Evolutionary conservation across 53 echinoderm and acorn worm species (phyloP), one percentile per base, ranked within the genome.

Genomic region (Apostichopus leukothele): DNA sequence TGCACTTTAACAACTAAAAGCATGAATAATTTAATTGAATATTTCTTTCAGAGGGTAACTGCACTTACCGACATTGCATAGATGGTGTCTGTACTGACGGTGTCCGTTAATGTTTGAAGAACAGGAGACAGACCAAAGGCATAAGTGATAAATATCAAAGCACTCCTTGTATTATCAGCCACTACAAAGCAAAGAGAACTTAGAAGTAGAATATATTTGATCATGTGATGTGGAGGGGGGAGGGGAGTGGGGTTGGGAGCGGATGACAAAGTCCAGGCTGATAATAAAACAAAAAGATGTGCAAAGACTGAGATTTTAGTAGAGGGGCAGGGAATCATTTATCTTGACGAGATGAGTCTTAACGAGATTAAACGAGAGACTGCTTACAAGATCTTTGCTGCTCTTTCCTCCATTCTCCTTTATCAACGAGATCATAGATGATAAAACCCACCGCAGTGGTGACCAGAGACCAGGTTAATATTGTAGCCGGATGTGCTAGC

Each of bases 51-150:
- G 2, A 39, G 39, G 39, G 39, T 39, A 39, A 39, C 16, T 5
- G 18, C 59, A 91, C 94, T 97, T 91, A 97, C 97, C 10, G 97
- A 95, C 97, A 97, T 97, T 74, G 97, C 97, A 92, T 97, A 95
- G 76, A 97, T 97, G 74, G 97, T 97, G 75, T 97, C 97, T 23
- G 97, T 97, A 61, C 97, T 97, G 81, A 97, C 94, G 7, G 97
- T 93, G 68, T 97, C 97, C 21, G 97, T 97, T 66, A 97, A 89
- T 2, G 97, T 97, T 77, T 94, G 90, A 53, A 97, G 90, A 39
- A 97, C 91, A 1, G 97, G 97, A 66, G 97, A 97, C 88, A 97
- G 85, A 55, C 97, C 97, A 74, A 92, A 92, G 0, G 97, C 88
- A 79, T 93, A 95, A 23, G 95, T 73, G 12, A 95, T 66, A 76